Evolutionary conservation across 2,113 vertebrate genomes (phyloP).

Genomic region (Nanorana parkeri): DNA sequence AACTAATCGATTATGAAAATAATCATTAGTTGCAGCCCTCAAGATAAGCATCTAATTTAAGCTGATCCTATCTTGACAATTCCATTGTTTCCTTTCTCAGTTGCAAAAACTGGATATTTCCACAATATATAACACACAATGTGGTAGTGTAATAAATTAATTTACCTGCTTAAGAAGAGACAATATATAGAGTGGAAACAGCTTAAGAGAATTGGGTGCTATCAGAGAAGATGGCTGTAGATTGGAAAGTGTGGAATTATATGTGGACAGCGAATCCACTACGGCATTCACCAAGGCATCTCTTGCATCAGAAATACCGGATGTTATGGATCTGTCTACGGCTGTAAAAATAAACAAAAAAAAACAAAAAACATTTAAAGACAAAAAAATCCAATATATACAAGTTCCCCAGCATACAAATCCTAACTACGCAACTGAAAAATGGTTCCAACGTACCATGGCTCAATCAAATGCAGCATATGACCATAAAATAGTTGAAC

Average conservation of each 20-base stretch:
- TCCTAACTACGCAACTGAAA: no score
- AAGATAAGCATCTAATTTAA: no score
- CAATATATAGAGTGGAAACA: constrained; percentile 91
- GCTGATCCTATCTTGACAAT: no score
- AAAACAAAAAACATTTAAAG: background rate
- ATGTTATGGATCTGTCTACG: constrained; percentile 90
- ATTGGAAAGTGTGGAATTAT: constrained; percentile 83
- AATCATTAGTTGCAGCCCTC: no score
- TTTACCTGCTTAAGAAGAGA: constrained; percentile 94
- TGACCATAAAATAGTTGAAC: no score
- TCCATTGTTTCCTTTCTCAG: background rate
- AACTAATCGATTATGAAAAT: no score
- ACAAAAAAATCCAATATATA: no score
- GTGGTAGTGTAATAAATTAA: background rate
- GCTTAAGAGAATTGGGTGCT: constrained; percentile 81
- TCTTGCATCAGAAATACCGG: constrained; percentile 89
- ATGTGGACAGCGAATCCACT: constrained; percentile 85
- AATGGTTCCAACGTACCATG: no score
- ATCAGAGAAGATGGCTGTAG: constrained; percentile 84
- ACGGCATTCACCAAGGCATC: constrained; percentile 94
- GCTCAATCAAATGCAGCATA: no score
- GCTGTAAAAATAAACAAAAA: constrained; percentile 72
- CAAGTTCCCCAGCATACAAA: no score
- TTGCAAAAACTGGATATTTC: background rate
- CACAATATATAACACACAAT: background rate